Conservation (phyloP, 2,797 vertebrate genomes). For the Poliocrania exsul region DNA sequence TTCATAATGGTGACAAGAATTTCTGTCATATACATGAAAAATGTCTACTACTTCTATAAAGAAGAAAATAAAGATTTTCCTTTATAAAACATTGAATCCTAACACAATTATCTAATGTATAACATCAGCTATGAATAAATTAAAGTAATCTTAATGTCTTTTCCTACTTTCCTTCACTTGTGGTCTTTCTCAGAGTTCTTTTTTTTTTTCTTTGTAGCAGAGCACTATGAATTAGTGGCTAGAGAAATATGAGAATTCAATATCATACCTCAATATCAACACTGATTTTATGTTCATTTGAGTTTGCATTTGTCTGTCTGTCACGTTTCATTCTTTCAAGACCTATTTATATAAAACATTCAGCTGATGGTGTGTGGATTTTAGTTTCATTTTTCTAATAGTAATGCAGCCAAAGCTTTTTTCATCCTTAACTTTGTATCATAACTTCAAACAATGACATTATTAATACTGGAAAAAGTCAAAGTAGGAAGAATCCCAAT, state of each 20-base stretch:
- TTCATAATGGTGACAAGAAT: neutral
- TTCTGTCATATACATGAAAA: neutral
- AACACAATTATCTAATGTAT: neutral
- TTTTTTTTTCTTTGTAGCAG: neutral
- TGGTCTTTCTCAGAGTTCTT: neutral
- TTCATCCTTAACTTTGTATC: neutral
- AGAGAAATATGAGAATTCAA: neutral
- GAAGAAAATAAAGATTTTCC: neutral
- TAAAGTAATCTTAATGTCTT: neutral
- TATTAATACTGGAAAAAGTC: neutral
- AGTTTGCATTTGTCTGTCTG: neutral
- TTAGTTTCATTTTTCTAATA: conserved; percentile 18
- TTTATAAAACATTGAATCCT: neutral
- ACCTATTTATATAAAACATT: neutral
- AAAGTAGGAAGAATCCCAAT: neutral
- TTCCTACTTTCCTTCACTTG: neutral
- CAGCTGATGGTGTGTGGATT: neutral
- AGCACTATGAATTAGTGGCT: neutral
- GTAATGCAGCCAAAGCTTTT: neutral
- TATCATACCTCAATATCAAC: neutral
- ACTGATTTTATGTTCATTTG: neutral
- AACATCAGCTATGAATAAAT: neutral
- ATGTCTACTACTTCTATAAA: neutral
- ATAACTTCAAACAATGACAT: neutral
- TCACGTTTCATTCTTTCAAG: neutral